Base-by-base conservation (phyloP, 1,140 invertebrate species). In the Cardiocondyla obscurior region DNA sequence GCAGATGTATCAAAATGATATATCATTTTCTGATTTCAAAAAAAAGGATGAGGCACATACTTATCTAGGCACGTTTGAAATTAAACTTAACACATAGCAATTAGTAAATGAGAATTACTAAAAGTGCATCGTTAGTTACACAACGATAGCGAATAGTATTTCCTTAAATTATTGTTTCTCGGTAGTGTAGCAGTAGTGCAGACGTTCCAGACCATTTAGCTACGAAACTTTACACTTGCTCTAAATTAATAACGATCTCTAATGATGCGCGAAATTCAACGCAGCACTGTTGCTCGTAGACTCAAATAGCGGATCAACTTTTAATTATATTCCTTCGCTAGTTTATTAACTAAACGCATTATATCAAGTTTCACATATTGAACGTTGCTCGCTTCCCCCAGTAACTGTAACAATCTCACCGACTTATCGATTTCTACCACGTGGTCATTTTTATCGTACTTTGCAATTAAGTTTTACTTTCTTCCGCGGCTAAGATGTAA, bases 201-300 rank as follows among this genome's bases (percentile, higher is more conserved):
- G 30, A 44, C 8, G 57, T 79, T 79, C 22, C 62, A 51, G 74
- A 12, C 3, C 62, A 79, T 79, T 79, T 79, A 55, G 33, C 74
- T 42, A 16, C 25, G 62, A 79, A 79, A 79, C 74, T 79, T 69
- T 39, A 51, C 33, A 44, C 33, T 69, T 79, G 7, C 62, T 30
- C 33, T 79, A 79, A 79, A 79, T 79, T 79, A 79, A 55, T 79
- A 79, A 79, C 74, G n/a, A 67, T 79, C 74, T 79, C 74, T 79
- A 79, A 79, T 79, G 74, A 69, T 69, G 74, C 46, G 49, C 25
- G 62, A 79, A 79, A 79, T 79, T 79, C 46, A 42, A 33, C n/a
- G 19, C 12, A 49, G 10, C 39, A 8, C 19, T 12, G 39, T 10
- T 42, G 49, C 22, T 72, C 7, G 33, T 12, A 10, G 39, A 3